Base-by-base conservation (phyloP, 2,888 invertebrate species). In the Ptilodon capucinus region DNA sequence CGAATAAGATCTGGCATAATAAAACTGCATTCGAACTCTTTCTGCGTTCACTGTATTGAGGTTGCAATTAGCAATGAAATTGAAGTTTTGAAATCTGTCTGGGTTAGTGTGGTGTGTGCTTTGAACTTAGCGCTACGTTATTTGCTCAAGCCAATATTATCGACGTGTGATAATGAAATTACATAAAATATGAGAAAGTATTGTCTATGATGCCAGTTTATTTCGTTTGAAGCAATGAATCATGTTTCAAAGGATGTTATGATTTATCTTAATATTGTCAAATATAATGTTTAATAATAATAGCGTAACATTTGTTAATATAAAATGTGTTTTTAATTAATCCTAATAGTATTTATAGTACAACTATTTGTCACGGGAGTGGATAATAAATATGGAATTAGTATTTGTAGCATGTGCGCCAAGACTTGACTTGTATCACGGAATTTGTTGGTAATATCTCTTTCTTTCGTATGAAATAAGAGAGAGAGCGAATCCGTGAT, bases 131-230 rank as follows among this genome's bases (percentile, higher is more conserved):
- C 44, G 51, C 43, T 38, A 32, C 44, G 40, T 21, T 5, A 45
- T 62, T 66, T 53, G 44, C 48, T 19, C n/a, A 21, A 51, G 40
- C 41, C 46, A 60, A 58, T 50, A 50, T 48, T 42, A 57, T 60
- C 45, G 48, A 61, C 21, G 43, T 39, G 57, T 50, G 60, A 46
- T 55, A 60, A 57, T 58, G 28, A 64, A 68, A 68, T 71, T 66
- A 66, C 57, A 64, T 69, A 67, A 75, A 71, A 62, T 46, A 49
- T 44, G 57, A 65, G 64, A 73, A 74, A 70, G 68, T 67, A 47
- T 36, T 57, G 53, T 55, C 41, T 51, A 61, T 64, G 63, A 70
- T 71, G 71, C 59, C 50, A 56, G 60, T 55, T 61, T 53, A 61
- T 68, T 68, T 72, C 71, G 67, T 64, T 53, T 59, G 59, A 64